These are phyloP conservation scores for Nasonia longicornis DNA, from an alignment of 1,140 invertebrate genomes.

Conservation along the genomic window DNA sequence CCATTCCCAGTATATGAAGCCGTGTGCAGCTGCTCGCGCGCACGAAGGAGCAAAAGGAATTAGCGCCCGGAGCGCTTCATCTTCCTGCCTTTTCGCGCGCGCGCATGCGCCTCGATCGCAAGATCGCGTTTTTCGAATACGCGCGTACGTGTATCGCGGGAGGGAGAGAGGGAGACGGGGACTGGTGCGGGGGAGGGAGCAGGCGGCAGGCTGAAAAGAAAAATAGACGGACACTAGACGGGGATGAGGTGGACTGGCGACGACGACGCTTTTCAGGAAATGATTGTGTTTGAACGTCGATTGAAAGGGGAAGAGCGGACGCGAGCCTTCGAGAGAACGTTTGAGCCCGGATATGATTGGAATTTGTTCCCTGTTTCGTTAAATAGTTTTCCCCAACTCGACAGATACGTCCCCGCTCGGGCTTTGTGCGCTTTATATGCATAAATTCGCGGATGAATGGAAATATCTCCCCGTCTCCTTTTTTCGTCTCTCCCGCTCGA, in stretches of 20 bases:
- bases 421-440: background rate
- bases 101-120: background rate
- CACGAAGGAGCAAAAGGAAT: background rate
- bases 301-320: background rate
- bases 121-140: background rate
- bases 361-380: slow-evolving; percentile 15
- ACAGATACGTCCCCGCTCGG: background rate
- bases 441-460: background rate
- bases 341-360: slow-evolving; percentile 12
- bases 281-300: slow-evolving; percentile 20
- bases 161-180: too few species aligned
- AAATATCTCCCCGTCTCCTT: background rate
- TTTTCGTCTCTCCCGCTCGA: background rate
- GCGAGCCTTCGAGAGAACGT: background rate
- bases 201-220: background rate
- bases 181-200: background rate
- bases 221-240: background rate
- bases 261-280: slow-evolving; percentile 8
- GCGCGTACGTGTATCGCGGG: too few species aligned
- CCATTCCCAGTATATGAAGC: background rate
- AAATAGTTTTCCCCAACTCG: slow-evolving; percentile 15
- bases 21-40: background rate
- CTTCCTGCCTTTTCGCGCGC: slow-evolving; percentile 10
- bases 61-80: slow-evolving; percentile 23
- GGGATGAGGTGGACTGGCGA: background rate